Conservation (phyloP, 1,140 invertebrate genomes). For the Philopotamus ludificatus region DNA sequence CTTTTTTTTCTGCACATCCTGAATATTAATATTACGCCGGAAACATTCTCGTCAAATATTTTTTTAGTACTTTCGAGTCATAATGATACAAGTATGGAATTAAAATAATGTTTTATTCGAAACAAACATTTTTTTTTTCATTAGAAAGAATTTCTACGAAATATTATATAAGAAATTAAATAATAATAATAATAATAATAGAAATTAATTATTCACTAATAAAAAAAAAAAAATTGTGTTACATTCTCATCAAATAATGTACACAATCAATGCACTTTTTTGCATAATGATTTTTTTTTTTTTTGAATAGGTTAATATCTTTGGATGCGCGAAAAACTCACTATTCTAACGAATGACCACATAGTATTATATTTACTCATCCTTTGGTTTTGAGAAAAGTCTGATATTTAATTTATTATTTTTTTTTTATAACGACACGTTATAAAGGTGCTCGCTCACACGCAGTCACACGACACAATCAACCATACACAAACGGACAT, state of each 20-base stretch:
- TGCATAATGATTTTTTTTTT: neutral
- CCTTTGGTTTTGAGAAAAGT: conserved; percentile 9
- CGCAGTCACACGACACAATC: neutral
- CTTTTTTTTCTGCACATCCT: no score
- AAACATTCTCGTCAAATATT: no score
- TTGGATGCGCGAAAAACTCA: conserved; percentile 7
- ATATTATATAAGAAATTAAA: no score
- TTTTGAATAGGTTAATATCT: conserved; percentile 4
- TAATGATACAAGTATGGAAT: no score
- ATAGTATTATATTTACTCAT: conserved; percentile 1
- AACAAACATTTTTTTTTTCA: no score
- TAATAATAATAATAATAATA: no score
- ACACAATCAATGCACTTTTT: neutral
- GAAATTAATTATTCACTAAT: no score
- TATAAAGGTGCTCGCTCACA: neutral
- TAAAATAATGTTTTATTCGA: no score
- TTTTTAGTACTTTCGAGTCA: no score
- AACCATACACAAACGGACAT: neutral
- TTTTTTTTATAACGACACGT: neutral
- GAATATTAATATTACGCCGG: no score
- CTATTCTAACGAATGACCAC: neutral
- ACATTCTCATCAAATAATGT: neutral
- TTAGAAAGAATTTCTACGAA: no score
- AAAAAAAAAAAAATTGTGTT: neutral
- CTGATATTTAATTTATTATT: neutral